A percentile compares a stretch with the other conserved stretches of the same genome.
Evolutionary conservation across 1,140 invertebrate species (phyloP).

Genomic region (Neodiprion pinetum): DNA sequence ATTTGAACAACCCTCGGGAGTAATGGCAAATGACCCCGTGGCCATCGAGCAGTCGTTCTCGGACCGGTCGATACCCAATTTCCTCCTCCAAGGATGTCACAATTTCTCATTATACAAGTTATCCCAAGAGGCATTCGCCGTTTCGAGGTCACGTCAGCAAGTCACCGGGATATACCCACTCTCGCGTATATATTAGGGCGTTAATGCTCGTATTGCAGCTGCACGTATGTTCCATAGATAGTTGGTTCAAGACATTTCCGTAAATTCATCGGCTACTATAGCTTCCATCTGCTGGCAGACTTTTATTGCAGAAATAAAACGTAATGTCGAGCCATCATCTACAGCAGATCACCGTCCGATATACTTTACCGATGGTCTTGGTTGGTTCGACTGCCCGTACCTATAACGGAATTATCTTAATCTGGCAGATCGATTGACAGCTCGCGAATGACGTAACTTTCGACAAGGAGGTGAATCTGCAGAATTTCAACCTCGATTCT

Average conservation of each 20-base stretch:
- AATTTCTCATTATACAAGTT: background rate
- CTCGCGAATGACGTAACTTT: conserved; percentile 33
- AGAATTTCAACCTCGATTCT: background rate
- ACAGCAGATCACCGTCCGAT: background rate
- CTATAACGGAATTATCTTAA: conserved; percentile 21
- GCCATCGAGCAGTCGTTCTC: background rate
- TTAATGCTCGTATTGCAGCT: background rate
- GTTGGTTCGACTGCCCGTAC: background rate
- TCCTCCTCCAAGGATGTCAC: background rate
- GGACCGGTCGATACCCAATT: background rate
- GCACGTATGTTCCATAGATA: background rate
- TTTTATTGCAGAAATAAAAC: background rate
- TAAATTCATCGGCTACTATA: background rate
- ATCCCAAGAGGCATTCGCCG: background rate
- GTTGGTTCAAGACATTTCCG: background rate
- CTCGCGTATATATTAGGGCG: too few species aligned
- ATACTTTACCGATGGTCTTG: background rate
- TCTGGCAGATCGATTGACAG: conserved; percentile 31
- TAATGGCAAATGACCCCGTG: background rate
- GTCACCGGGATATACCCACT: background rate
- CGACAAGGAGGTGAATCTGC: background rate
- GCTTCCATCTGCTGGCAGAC: background rate
- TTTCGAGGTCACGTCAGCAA: background rate
- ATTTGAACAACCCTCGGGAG: too few species aligned
- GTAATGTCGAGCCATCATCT: background rate